A percentile compares a stretch with the other conserved stretches of the same genome.
phyloP scores from a whole-genome alignment of 2,113 vertebrate species.

The Promerops cafer region DNA sequence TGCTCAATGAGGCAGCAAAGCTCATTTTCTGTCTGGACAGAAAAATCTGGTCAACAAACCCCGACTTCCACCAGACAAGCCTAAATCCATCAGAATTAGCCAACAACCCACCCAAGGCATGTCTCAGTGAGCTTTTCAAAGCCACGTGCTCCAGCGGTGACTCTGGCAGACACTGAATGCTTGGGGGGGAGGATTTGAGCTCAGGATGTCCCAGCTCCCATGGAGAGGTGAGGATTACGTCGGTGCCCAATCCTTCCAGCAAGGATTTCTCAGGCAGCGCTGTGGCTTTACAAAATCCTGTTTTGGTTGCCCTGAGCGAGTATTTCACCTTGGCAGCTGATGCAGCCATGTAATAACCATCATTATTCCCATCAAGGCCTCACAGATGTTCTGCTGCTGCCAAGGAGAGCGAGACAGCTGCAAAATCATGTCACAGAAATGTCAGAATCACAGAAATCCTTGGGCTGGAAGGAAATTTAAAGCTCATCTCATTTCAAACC shows the following conservation, averaged over 20 bases:
- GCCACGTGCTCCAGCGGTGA: neutral
- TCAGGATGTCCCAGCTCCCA: neutral
- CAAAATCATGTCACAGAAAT: neutral
- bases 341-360: accelerated
- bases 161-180: neutral
- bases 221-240: neutral
- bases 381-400: neutral
- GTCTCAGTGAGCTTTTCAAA: neutral
- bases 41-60: neutral
- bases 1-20: neutral
- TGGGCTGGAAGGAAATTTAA: neutral
- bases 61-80: neutral
- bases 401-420: neutral
- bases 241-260: accelerated
- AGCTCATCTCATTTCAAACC: neutral
- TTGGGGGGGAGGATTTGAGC: neutral
- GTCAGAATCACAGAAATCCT: neutral
- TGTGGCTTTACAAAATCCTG: neutral
- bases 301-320: neutral
- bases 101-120: neutral
- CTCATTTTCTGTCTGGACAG: neutral
- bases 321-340: neutral
- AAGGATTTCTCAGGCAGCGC: neutral
- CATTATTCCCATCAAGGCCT: neutral
- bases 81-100: neutral